Evolutionary conservation across 2,797 vertebrate species (phyloP).

Genomic region (Pampus argenteus): DNA sequence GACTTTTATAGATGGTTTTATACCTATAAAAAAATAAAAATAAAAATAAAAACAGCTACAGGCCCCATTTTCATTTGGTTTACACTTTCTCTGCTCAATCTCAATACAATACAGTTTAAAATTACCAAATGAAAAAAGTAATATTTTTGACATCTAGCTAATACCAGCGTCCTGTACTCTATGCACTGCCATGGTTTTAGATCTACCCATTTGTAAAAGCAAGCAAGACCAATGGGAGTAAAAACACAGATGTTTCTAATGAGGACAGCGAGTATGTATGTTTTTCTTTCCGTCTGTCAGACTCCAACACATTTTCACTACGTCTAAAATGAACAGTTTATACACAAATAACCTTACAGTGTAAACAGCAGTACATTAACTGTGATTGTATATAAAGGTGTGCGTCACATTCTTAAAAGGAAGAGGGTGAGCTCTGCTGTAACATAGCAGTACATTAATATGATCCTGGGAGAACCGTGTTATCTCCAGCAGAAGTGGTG

Average conservation of each 20-base stretch:
- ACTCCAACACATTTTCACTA: conserved; percentile 17
- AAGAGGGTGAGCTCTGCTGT: conserved; percentile 18
- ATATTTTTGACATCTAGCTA: not conserved
- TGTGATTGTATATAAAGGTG: conserved; percentile 22
- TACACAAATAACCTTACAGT: conserved; percentile 42
- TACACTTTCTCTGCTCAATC: not conserved
- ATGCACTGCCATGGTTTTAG: conserved; percentile 11
- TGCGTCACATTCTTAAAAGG: conserved; percentile 24
- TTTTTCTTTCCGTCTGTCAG: not conserved
- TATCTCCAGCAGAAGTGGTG: conserved; percentile 12
- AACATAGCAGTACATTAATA: not conserved
- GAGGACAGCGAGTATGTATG: conserved; percentile 1
- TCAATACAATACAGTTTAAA: not conserved
- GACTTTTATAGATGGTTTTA: conserved; percentile 22
- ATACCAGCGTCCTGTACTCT: conserved; percentile 5
- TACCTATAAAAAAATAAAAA: too few relatives aligned
- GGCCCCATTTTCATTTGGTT: conserved; percentile 10
- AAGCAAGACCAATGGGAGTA: not conserved
- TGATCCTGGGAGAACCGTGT: conserved; percentile 1
- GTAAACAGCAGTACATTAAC: conserved; percentile 40
- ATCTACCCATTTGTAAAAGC: not conserved
- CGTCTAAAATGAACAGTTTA: conserved; percentile 16
- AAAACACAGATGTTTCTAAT: not conserved
- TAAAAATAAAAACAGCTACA: conserved; percentile 3
- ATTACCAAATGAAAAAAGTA: conserved; percentile 8